Evolutionary conservation across 2,888 invertebrate genomes (phyloP).

Genomic region (Volucella inanis): DNA sequence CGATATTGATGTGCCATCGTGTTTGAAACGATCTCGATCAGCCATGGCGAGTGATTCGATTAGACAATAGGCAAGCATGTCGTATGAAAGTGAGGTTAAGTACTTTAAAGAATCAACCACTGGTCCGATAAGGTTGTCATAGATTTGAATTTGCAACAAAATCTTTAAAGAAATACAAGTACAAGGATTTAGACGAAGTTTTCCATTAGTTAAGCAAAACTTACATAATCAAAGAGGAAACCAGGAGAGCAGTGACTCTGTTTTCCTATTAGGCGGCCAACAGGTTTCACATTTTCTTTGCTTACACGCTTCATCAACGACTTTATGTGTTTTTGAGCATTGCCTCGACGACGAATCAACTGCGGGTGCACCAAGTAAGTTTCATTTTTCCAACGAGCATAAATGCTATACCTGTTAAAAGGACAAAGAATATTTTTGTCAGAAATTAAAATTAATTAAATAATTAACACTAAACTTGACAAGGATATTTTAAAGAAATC

Average conservation of each 20-base stretch:
- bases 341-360: constrained; percentile 92
- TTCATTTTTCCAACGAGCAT: constrained; percentile 98
- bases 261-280: constrained; percentile 98
- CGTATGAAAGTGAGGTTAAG: constrained; percentile 96
- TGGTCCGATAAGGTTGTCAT: constrained; percentile 96
- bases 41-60: constrained; percentile 95
- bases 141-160: constrained; percentile 92
- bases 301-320: constrained; percentile 98
- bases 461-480: too few species aligned
- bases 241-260: constrained; percentile 97
- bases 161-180: constrained; percentile 83
- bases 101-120: constrained; percentile 99
- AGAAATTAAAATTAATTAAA: constrained; percentile 80
- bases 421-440: neutral
- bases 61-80: constrained; percentile 97
- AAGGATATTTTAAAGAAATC: too few species aligned
- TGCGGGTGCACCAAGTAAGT: constrained; percentile 91
- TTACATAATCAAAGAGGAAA: constrained; percentile 97
- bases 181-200: neutral
- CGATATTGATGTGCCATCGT: constrained; percentile 95
- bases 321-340: constrained; percentile 95
- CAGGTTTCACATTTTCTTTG: constrained; percentile 98
- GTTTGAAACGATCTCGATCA: constrained; percentile 90
- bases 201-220: constrained; percentile 40
- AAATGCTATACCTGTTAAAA: constrained; percentile 89